phyloP scores from a whole-genome alignment of 1,140 invertebrate species.

The Lepidurus packardi region DNA sequence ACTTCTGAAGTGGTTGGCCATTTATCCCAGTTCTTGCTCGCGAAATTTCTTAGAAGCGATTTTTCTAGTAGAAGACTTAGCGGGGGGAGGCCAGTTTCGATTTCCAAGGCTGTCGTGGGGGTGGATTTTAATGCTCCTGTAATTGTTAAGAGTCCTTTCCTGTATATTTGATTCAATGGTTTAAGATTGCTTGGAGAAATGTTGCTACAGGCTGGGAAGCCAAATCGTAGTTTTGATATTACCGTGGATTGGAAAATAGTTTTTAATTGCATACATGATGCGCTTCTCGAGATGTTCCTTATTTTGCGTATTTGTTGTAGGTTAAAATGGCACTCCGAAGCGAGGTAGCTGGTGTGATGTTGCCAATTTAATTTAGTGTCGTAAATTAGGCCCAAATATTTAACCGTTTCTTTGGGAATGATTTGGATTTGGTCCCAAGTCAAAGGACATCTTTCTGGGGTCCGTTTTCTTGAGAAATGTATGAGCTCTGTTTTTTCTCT shows the following conservation, averaged over 20 bases:
- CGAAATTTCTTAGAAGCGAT: too few relatives aligned
- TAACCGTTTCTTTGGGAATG: conserved; percentile 13
- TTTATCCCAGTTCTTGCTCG: too few relatives aligned
- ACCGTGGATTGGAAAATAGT: not conserved
- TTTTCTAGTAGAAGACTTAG: too few relatives aligned
- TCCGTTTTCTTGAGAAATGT: not conserved
- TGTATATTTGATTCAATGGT: not conserved
- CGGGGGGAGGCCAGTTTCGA: not conserved
- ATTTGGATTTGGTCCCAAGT: not conserved
- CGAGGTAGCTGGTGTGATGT: not conserved
- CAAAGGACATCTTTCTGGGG: not conserved
- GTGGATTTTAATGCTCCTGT: not conserved
- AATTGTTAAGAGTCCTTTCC: not conserved
- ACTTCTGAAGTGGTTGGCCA: too few relatives aligned
- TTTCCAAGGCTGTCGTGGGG: not conserved
- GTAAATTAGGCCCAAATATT: conserved; percentile 20
- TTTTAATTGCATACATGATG: not conserved
- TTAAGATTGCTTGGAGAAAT: not conserved
- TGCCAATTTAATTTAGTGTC: not conserved
- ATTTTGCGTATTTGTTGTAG: not conserved
- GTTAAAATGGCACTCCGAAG: not conserved
- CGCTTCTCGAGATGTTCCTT: not conserved
- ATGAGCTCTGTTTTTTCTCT: conserved; percentile 17
- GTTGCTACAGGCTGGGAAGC: too few relatives aligned
- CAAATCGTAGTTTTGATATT: too few relatives aligned